A percentile compares a stretch with the other conserved stretches of the same genome.
Evolutionary conservation across 2,888 invertebrate genomes (phyloP).

Genomic region (Odontomyia ornata): DNA sequence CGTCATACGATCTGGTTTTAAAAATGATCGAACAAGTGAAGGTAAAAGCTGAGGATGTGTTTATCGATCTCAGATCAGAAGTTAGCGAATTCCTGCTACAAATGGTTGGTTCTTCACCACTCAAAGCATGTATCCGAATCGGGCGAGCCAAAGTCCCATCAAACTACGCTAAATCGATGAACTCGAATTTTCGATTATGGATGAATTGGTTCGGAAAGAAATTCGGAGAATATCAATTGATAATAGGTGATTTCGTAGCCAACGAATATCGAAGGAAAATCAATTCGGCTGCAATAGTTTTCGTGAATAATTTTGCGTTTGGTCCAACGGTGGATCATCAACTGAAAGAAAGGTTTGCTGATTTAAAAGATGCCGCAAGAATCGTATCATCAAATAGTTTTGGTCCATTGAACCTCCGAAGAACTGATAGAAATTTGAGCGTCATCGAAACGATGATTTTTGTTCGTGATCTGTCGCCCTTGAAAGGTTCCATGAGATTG

Average conservation of each 20-base stretch:
- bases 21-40: slow-evolving; percentile 98
- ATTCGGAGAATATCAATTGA: slow-evolving; percentile 87
- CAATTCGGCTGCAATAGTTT: too few relatives aligned
- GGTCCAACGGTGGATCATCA: slow-evolving; percentile 97
- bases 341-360: slow-evolving; percentile 94
- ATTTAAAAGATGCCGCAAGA: slow-evolving; percentile 92
- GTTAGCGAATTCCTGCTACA: slow-evolving; percentile 99
- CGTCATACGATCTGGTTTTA: slow-evolving; percentile 95
- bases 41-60: slow-evolving; percentile 92
- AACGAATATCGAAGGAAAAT: slow-evolving; percentile 94
- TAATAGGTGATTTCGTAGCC: slow-evolving; percentile 95
- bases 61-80: slow-evolving; percentile 98
- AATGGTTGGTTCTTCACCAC: slow-evolving; percentile 94
- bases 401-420: slow-evolving; percentile 97
- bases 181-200: slow-evolving; percentile 89
- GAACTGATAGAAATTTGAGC: slow-evolving; percentile 95
- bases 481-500: slow-evolving; percentile 95
- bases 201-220: slow-evolving; percentile 99
- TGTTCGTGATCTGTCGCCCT: slow-evolving; percentile 94
- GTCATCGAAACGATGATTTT: slow-evolving; percentile 99
- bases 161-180: slow-evolving; percentile 93
- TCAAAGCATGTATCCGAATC: slow-evolving; percentile 93
- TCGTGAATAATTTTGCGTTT: slow-evolving; percentile 99
- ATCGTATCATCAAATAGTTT: slow-evolving; percentile 99
- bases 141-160: slow-evolving; percentile 98